Percentiles rank a stretch among this genome's conserved stretches.
Evolutionary conservation across 2,113 vertebrate genomes (phyloP).

Genomic region (Plectropomus leopardus): DNA sequence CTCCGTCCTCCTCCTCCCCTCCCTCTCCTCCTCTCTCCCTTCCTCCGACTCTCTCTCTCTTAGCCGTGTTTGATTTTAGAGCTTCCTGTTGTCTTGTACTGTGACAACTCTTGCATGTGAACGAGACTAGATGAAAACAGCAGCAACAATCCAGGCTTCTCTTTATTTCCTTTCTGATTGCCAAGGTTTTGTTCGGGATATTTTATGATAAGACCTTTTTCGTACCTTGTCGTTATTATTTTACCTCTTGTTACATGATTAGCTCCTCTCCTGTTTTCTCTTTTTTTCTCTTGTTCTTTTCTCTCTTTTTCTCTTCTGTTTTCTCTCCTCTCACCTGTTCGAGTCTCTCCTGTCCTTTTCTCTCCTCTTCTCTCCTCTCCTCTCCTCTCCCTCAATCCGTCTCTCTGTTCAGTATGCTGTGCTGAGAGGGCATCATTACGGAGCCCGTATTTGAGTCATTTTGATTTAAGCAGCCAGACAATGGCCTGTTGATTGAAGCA

Average conservation of each 20-base stretch:
- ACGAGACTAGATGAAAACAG: constrained; percentile 86
- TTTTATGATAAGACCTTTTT: constrained; percentile 27
- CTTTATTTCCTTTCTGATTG: constrained; percentile 44
- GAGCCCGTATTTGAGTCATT: constrained; percentile 99
- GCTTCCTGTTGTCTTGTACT: constrained; percentile 77
- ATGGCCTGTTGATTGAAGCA: constrained; percentile 99
- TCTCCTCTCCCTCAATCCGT: constrained; percentile 40
- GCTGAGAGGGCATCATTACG: constrained; percentile 99
- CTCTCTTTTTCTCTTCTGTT: too few species aligned
- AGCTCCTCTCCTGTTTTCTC: constrained; percentile 13
- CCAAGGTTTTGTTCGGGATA: constrained; percentile 17
- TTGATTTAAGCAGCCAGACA: constrained; percentile 99
- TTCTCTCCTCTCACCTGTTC: neutral
- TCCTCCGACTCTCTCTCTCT: constrained; percentile 48
- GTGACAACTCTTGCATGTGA: constrained; percentile 85
- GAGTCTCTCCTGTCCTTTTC: neutral
- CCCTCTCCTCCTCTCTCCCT: constrained; percentile 8
- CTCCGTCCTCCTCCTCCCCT: constrained; percentile 12
- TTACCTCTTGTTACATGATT: constrained; percentile 71
- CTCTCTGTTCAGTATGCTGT: constrained; percentile 92
- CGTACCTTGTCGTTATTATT: constrained; percentile 86
- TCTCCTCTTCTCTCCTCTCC: neutral
- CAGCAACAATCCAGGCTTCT: constrained; percentile 31
- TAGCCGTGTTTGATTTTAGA: constrained; percentile 81
- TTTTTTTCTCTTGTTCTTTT: constrained; percentile 48